Conservation (phyloP, 2,113 vertebrate species). For the Crotophaga sulcirostris region DNA sequence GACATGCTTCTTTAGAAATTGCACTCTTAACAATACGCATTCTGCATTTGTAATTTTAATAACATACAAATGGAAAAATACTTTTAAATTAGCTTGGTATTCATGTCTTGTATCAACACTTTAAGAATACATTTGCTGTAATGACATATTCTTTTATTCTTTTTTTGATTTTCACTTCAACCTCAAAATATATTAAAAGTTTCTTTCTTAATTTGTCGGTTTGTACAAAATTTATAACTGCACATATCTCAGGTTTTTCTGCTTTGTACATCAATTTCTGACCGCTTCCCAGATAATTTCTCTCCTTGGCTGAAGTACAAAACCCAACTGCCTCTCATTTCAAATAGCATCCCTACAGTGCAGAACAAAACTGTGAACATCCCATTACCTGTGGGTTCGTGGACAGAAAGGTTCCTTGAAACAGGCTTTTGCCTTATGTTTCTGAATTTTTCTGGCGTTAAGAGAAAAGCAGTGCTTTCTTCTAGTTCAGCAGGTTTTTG, state of each 20-base stretch:
- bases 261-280: conserved; percentile 44
- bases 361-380: conserved; percentile 59
- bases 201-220: not conserved
- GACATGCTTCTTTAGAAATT: not conserved
- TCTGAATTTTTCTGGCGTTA: conserved; percentile 52
- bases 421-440: conserved; percentile 52
- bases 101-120: not conserved
- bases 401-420: conserved; percentile 55
- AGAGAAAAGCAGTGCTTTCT: conserved; percentile 52
- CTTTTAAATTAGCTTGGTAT: not conserved
- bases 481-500: conserved; percentile 60
- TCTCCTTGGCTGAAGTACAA: conserved; percentile 45
- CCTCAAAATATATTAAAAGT: conserved; percentile 24
- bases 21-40: not conserved
- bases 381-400: conserved; percentile 48
- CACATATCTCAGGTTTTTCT: conserved; percentile 15
- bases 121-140: not conserved
- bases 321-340: conserved; percentile 47
- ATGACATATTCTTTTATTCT: not conserved
- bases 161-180: not conserved
- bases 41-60: not conserved
- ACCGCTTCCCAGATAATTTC: conserved; percentile 55
- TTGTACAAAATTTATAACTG: conserved; percentile 27
- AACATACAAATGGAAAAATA: not conserved
- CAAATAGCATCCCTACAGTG: conserved; percentile 57